Percentiles rank a stretch among this genome's conserved stretches.
These are phyloP conservation scores for Maconellicoccus hirsutus DNA, from an alignment of 1,140 invertebrate genomes.

Conservation along the genomic window DNA sequence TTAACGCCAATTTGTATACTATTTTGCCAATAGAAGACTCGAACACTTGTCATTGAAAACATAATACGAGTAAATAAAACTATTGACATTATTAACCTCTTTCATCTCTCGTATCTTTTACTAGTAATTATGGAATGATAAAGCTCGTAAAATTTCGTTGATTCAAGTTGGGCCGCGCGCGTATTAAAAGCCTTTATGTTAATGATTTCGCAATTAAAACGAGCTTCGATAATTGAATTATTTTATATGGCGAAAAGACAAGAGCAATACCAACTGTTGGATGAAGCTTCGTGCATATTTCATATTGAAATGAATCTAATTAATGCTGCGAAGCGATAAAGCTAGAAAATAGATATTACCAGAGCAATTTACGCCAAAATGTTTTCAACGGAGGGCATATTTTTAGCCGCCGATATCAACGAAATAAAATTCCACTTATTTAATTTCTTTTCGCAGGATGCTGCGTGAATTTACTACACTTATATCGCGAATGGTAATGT, in stretches of 20 bases:
- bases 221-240: neutral
- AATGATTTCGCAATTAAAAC: neutral
- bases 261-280: neutral
- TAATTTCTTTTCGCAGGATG: too few species aligned
- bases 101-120: neutral
- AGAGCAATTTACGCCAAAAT: neutral
- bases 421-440: too few species aligned
- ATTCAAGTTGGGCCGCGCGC: neutral
- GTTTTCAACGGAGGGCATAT: neutral
- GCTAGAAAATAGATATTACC: conserved; percentile 5
- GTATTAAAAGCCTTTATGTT: neutral
- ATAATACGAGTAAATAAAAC: neutral
- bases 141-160: neutral
- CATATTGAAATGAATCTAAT: conserved; percentile 1
- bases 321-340: neutral
- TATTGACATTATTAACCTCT: conserved; percentile 9
- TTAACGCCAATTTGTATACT: neutral
- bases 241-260: neutral
- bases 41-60: neutral
- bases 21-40: neutral
- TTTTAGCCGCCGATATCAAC: too few species aligned
- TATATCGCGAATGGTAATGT: too few species aligned
- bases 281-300: neutral
- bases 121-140: neutral
- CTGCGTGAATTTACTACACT: too few species aligned